Conservation (phyloP, 2,797 vertebrate genomes). For the Notolepis coatsorum region DNA sequence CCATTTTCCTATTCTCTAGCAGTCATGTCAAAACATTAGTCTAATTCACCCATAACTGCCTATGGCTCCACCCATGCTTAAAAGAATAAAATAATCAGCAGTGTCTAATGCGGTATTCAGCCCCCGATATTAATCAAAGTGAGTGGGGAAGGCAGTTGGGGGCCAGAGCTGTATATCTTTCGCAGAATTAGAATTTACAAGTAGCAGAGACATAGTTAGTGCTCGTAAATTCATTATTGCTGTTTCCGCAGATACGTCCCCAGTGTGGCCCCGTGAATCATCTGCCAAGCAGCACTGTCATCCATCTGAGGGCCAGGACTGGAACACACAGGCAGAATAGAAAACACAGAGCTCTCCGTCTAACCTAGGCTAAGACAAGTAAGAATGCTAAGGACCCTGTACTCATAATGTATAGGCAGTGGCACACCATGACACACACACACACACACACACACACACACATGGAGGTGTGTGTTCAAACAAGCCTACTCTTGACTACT, state of each 20-base stretch:
- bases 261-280: constrained; percentile 34
- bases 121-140: constrained; percentile 45
- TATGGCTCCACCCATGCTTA: constrained; percentile 25
- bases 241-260: constrained; percentile 22
- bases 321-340: constrained; percentile 17
- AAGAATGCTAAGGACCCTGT: not conserved
- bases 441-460: not conserved
- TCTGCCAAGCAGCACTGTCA: constrained; percentile 39
- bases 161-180: constrained; percentile 34
- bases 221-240: constrained; percentile 46
- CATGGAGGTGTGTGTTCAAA: not conserved
- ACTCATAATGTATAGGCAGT: not conserved
- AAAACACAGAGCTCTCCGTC: constrained; percentile 7
- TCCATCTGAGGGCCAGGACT: constrained; percentile 26
- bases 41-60: constrained; percentile 44
- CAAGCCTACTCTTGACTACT: constrained; percentile 10
- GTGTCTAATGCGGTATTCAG: constrained; percentile 29
- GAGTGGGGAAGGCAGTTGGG: not conserved
- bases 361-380: constrained; percentile 2
- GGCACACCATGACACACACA: not conserved
- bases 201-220: constrained; percentile 27
- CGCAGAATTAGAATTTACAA: constrained; percentile 39
- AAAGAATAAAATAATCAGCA: constrained; percentile 40
- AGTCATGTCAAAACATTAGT: constrained; percentile 51
- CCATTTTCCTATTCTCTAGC: constrained; percentile 29